A percentile compares a stretch with the other conserved stretches of the same genome.
phyloP scores from a whole-genome alignment of 2,797 vertebrate genomes.

The Echiichthys vipera region DNA sequence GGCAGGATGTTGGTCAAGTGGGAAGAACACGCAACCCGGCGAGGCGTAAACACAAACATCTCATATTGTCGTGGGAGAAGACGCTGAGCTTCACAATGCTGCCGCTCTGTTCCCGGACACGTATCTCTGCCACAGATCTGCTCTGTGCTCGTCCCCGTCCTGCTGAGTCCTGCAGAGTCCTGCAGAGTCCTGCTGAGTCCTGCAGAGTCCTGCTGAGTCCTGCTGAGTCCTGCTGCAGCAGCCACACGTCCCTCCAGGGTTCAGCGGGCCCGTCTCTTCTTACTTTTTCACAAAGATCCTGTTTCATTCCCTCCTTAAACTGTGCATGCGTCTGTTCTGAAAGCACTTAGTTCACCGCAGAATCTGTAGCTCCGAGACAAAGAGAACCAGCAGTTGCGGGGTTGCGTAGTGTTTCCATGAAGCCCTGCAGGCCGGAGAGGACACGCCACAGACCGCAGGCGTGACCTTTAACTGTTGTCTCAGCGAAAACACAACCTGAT shows the following conservation, averaged over 20 bases:
- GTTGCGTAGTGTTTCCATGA: slow-evolving; percentile 23
- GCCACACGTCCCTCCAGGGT: not conserved
- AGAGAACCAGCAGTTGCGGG: not conserved
- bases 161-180: not conserved
- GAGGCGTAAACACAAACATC: slow-evolving; percentile 67
- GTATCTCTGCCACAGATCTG: not conserved
- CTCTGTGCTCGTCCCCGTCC: not conserved
- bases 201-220: too few species aligned
- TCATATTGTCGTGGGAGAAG: not conserved
- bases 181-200: too few species aligned
- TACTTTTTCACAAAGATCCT: not conserved
- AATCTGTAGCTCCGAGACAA: not conserved
- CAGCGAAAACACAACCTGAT: slow-evolving; percentile 48
- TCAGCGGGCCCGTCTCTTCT: not conserved
- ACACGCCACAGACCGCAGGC: slow-evolving; percentile 15
- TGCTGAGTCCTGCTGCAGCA: not conserved
- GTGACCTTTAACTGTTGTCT: slow-evolving; percentile 35
- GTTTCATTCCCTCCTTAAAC: not conserved
- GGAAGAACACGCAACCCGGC: slow-evolving; percentile 14
- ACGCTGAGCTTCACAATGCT: slow-evolving; percentile 22
- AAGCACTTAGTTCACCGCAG: not conserved
- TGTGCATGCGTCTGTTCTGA: not conserved
- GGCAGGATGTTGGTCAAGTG: slow-evolving; percentile 34
- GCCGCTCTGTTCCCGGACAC: slow-evolving; percentile 14
- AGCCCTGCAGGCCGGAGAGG: slow-evolving; percentile 9